Evolutionary conservation across 2,113 vertebrate genomes (phyloP).

Genomic region (Hystrix brachyura): DNA sequence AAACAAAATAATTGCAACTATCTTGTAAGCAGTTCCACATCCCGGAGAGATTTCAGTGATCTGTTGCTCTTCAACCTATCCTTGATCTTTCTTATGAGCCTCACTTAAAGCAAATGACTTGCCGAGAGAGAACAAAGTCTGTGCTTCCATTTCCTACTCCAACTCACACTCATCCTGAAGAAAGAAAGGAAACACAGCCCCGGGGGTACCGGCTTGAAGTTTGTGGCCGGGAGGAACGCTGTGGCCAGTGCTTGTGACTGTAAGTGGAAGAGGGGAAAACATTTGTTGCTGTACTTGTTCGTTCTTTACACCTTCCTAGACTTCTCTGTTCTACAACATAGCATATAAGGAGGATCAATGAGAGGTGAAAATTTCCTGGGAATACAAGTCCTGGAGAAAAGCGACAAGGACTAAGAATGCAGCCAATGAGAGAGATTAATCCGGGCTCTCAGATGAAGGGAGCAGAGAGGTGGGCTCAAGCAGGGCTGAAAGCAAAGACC

Average conservation of each 20-base stretch:
- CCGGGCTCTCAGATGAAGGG: neutral
- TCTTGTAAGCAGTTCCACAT: neutral
- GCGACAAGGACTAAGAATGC: neutral
- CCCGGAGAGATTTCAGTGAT: neutral
- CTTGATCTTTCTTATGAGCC: neutral
- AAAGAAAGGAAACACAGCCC: neutral
- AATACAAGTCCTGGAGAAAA: neutral
- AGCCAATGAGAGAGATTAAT: neutral
- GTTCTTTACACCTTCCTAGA: neutral
- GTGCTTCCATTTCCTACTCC: neutral
- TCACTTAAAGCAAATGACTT: neutral
- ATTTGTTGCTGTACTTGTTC: neutral
- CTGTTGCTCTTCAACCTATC: neutral
- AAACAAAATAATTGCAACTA: constrained; percentile 1
- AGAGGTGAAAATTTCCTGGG: neutral
- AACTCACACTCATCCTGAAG: neutral
- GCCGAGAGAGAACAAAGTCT: neutral
- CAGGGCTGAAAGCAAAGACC: neutral
- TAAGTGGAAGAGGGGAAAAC: neutral
- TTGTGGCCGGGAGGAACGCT: neutral
- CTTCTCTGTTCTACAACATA: neutral
- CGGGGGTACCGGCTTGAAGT: neutral
- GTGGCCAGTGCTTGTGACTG: neutral
- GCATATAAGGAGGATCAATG: neutral
- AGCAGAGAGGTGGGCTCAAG: neutral